Evolutionary conservation across 2,113 vertebrate genomes (phyloP).

Genomic region (Brachyhypopomus occidentalis): DNA sequence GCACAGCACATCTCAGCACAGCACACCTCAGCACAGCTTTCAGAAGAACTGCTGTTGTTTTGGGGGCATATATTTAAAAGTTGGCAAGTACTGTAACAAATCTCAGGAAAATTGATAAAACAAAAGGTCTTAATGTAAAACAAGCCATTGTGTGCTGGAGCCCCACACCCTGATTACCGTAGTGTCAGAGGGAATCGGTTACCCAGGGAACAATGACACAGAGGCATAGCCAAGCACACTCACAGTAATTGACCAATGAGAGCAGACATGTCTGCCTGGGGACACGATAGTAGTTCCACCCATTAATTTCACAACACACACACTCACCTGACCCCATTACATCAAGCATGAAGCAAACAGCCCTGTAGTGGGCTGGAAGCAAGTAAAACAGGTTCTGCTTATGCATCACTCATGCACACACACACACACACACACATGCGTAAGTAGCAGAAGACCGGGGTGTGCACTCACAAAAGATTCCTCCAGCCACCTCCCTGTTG

Average conservation of each 20-base stretch:
- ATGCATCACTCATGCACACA: conserved; percentile 16
- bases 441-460: neutral
- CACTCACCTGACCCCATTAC: conserved; percentile 35
- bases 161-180: neutral
- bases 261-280: neutral
- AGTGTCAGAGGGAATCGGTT: conserved; percentile 17
- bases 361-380: conserved; percentile 20
- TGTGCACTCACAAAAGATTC: conserved; percentile 9
- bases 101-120: neutral
- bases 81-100: neutral
- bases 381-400: conserved; percentile 43
- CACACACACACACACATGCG: conserved; percentile 5
- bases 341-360: conserved; percentile 27
- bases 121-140: neutral
- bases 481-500: neutral
- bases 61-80: too few relatives aligned
- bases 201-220: conserved; percentile 29
- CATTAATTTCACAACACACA: conserved; percentile 2
- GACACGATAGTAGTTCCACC: conserved; percentile 9
- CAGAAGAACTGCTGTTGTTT: neutral
- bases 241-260: conserved; percentile 8
- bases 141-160: neutral
- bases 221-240: neutral
- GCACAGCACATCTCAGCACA: too few relatives aligned
- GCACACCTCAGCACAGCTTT: too few relatives aligned